Conservation (phyloP, 2,888 invertebrate species). For the Pseudococcus jackbeardsleyi region DNA sequence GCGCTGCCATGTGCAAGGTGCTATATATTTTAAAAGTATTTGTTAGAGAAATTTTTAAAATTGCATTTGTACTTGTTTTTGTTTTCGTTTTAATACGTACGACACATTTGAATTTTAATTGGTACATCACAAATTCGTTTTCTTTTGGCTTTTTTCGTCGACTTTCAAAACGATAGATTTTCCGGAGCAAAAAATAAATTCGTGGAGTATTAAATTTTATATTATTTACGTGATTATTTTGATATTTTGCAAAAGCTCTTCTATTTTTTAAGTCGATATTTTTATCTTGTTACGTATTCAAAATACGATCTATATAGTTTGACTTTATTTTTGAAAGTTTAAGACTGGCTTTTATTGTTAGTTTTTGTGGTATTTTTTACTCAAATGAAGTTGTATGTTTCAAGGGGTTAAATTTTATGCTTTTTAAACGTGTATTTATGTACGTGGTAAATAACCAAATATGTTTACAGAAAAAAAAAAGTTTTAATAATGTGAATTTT, state of each 20-base stretch:
- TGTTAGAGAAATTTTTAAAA: constrained; percentile 49
- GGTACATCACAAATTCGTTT: constrained; percentile 6
- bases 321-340: constrained; percentile 54
- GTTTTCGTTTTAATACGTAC: constrained; percentile 36
- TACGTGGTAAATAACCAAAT: constrained; percentile 44
- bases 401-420: constrained; percentile 42
- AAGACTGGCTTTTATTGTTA: constrained; percentile 55
- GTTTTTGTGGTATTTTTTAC: constrained; percentile 54
- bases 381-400: constrained; percentile 50
- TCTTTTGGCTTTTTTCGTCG: background rate
- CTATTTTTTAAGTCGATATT: constrained; percentile 49
- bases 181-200: background rate
- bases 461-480: constrained; percentile 14
- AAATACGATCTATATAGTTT: constrained; percentile 55
- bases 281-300: constrained; percentile 51
- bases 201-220: constrained; percentile 8
- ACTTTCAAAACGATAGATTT: constrained; percentile 37
- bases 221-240: constrained; percentile 54
- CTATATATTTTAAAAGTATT: constrained; percentile 28
- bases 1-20: constrained; percentile 52
- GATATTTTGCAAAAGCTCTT: constrained; percentile 55
- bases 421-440: constrained; percentile 22
- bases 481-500: constrained; percentile 57
- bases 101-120: constrained; percentile 34
- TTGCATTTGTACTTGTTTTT: constrained; percentile 44